A percentile compares a stretch with the other conserved stretches of the same genome.
phyloP scores from a whole-genome alignment of 92 coral and sea anemone genomes.

The Phenganax stokvisi region DNA sequence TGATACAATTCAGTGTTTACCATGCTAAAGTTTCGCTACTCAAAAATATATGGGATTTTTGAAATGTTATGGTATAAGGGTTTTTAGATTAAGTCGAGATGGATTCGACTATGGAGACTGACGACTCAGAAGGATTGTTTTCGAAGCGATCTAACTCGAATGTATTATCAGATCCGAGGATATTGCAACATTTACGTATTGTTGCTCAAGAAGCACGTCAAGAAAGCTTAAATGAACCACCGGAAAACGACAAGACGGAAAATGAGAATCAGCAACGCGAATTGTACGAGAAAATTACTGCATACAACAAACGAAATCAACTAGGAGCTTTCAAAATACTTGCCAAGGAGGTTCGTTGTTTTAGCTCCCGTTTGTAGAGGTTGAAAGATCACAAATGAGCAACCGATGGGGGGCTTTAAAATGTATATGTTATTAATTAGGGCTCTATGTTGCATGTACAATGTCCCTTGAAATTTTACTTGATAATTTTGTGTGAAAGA shows the following conservation, averaged over 20 bases:
- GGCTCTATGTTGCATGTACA: background rate
- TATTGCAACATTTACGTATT: slow-evolving; percentile 82
- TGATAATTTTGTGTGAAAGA: background rate
- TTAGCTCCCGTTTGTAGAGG: background rate
- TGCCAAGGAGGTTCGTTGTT: slow-evolving; percentile 68
- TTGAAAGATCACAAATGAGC: slow-evolving; percentile 21
- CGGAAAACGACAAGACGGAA: slow-evolving; percentile 75
- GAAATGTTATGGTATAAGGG: background rate
- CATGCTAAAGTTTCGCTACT: background rate
- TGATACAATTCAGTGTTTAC: slow-evolving; percentile 19
- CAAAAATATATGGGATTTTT: background rate
- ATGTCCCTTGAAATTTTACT: too few species aligned
- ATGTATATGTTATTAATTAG: background rate
- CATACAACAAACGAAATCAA: slow-evolving; percentile 85
- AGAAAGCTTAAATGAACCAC: slow-evolving; percentile 55
- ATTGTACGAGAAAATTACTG: slow-evolving; percentile 75
- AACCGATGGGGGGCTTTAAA: slow-evolving; percentile 4
- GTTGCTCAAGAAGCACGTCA: slow-evolving; percentile 98
- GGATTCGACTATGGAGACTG: slow-evolving; percentile 60
- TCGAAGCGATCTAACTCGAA: slow-evolving; percentile 91
- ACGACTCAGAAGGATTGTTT: slow-evolving; percentile 71
- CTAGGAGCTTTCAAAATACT: slow-evolving; percentile 85
- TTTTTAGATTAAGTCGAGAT: slow-evolving; percentile 22
- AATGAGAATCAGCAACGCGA: slow-evolving; percentile 77
- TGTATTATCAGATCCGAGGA: slow-evolving; percentile 87